Conservation (phyloP, 2,113 vertebrate genomes). For the Cynopterus brachyotis region DNA sequence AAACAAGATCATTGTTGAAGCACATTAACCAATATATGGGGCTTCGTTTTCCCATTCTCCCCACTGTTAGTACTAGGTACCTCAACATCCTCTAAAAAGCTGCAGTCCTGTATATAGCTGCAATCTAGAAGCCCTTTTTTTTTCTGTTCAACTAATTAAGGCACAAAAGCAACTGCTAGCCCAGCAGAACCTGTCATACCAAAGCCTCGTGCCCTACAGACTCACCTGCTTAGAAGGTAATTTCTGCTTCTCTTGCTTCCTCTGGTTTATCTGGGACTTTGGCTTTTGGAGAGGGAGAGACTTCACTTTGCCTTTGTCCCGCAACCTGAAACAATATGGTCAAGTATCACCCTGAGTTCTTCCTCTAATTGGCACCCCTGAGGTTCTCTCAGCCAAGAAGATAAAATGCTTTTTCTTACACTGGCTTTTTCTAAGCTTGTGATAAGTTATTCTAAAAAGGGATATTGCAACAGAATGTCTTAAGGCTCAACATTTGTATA, state of each 20-base stretch:
- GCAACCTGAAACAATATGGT: slow-evolving; percentile 79
- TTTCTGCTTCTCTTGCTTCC: slow-evolving; percentile 51
- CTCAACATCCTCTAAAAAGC: neutral
- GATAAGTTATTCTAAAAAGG: slow-evolving; percentile 18
- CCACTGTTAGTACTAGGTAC: neutral
- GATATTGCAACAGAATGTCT: neutral
- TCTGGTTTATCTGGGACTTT: slow-evolving; percentile 65
- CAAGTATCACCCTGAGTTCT: neutral
- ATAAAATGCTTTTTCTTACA: neutral
- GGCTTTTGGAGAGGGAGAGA: slow-evolving; percentile 79
- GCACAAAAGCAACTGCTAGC: neutral
- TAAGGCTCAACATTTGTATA: neutral
- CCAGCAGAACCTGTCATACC: neutral
- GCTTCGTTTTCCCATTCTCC: neutral
- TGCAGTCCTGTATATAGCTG: neutral
- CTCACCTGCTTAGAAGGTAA: slow-evolving; percentile 72
- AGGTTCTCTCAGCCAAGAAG: neutral
- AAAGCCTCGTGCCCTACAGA: neutral
- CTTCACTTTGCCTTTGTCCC: slow-evolving; percentile 87
- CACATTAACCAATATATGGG: neutral
- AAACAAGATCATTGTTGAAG: neutral
- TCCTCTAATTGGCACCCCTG: neutral
- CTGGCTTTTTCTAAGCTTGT: neutral
- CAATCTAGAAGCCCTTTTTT: neutral
- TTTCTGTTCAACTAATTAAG: neutral